Conservation (phyloP, 2,888 invertebrate species). For the Rhingia campestris region DNA sequence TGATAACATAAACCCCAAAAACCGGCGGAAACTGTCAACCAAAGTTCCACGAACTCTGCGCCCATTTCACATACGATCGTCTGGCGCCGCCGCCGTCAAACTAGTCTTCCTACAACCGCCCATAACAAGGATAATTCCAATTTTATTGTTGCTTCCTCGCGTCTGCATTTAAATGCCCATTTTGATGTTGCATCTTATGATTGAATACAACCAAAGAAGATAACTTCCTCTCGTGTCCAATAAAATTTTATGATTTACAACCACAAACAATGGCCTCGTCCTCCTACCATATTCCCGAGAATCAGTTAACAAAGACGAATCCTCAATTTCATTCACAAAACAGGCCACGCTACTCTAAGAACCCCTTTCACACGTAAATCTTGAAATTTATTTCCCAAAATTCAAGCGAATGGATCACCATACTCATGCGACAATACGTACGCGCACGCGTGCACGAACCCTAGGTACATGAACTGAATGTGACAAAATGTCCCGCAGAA, state of each 20-base stretch:
- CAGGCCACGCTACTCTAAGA: not conserved
- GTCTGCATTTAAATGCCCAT: constrained; percentile 53
- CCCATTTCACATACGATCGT: constrained; percentile 23
- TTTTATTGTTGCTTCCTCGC: constrained; percentile 37
- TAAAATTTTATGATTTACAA: constrained; percentile 67
- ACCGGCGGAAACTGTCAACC: not conserved
- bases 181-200: not conserved
- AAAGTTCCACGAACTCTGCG: constrained; percentile 23
- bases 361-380: constrained; percentile 44
- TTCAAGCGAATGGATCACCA: constrained; percentile 19
- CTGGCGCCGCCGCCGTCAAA: constrained; percentile 61
- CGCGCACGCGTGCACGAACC: constrained; percentile 64
- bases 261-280: constrained; percentile 5
- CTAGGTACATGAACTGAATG: constrained; percentile 69
- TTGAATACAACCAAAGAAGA: constrained; percentile 7
- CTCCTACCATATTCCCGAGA: not conserved
- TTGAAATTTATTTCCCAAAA: constrained; percentile 41
- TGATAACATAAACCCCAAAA: not conserved
- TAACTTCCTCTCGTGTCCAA: constrained; percentile 28
- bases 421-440: not conserved
- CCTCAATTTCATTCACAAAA: constrained; percentile 45
- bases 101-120: constrained; percentile 10
- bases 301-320: not conserved
- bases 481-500: constrained; percentile 53
- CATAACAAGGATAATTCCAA: constrained; percentile 34